phyloP scores from a whole-genome alignment of 2,797 vertebrate species.

The Rhinoraja longicauda region DNA sequence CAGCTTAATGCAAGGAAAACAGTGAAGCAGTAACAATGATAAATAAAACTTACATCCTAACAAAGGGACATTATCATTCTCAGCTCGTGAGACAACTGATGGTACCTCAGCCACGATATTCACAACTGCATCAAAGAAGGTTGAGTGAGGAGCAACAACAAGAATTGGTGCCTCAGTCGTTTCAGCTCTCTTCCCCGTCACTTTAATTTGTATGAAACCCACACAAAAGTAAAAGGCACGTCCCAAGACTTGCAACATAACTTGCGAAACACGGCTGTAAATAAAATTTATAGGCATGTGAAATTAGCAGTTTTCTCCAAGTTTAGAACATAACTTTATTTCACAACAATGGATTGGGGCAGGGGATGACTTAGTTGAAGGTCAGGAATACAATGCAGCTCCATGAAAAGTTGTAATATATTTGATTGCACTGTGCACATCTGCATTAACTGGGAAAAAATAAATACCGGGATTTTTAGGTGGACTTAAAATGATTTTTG shows the following conservation, averaged over 20 bases:
- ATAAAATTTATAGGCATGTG: neutral
- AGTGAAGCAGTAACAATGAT: neutral
- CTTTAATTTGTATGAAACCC: conserved; percentile 76
- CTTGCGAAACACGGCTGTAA: conserved; percentile 58
- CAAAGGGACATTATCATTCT: conserved; percentile 75
- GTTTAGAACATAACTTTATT: neutral
- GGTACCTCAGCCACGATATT: conserved; percentile 79
- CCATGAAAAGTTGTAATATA: neutral
- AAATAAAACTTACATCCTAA: conserved; percentile 78
- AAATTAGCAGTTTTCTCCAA: neutral
- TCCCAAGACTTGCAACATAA: conserved; percentile 64
- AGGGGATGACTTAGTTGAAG: no score
- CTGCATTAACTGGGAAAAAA: no score
- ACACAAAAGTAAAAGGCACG: conserved; percentile 69
- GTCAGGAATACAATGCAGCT: neutral
- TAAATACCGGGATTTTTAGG: neutral
- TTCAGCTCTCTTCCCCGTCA: conserved; percentile 70
- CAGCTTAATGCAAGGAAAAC: neutral
- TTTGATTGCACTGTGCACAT: neutral
- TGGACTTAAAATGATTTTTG: neutral
- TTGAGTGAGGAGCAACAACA: conserved; percentile 85
- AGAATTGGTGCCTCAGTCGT: conserved; percentile 77
- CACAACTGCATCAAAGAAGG: conserved; percentile 85
- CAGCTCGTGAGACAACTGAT: conserved; percentile 79
- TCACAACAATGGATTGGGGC: no score